phyloP scores from a whole-genome alignment of 1,140 invertebrate species.

The Diabrotica undecimpunctata region DNA sequence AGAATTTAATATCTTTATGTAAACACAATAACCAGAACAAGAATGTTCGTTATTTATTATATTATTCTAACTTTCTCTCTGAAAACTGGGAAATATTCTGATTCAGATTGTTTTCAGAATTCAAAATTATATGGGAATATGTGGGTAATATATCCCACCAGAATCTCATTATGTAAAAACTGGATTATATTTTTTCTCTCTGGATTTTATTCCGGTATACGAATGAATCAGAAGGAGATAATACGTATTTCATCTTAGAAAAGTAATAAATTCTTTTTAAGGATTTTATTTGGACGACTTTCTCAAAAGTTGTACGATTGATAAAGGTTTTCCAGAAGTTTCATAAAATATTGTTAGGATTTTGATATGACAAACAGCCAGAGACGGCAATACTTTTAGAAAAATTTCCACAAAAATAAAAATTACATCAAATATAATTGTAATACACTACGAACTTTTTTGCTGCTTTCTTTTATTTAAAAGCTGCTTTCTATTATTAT shows the following conservation, averaged over 20 bases:
- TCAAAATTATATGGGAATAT: conserved; percentile 14
- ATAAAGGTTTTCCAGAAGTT: too few relatives aligned
- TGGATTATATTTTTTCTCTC: not conserved
- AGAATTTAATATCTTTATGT: too few relatives aligned
- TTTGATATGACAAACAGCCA: too few relatives aligned
- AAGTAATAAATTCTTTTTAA: not conserved
- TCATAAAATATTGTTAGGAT: too few relatives aligned
- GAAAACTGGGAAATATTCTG: conserved; percentile 13
- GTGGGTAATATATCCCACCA: conserved; percentile 8
- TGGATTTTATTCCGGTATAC: not conserved
- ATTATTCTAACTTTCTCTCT: conserved; percentile 9
- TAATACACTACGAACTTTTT: too few relatives aligned
- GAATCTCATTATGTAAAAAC: conserved; percentile 13
- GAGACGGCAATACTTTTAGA: too few relatives aligned
- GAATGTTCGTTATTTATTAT: conserved; percentile 4
- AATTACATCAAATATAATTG: too few relatives aligned
- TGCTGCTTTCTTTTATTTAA: too few relatives aligned
- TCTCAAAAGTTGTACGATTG: too few relatives aligned
- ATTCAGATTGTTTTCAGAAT: conserved; percentile 18
- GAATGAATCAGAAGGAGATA: conserved; percentile 2
- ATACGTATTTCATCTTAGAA: conserved; percentile 1
- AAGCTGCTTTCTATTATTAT: too few relatives aligned
- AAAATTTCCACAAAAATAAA: too few relatives aligned
- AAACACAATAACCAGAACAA: too few relatives aligned
- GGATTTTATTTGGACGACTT: not conserved